Evolutionary conservation across 92 coral and sea anemone genomes (phyloP), one percentile per base, ranked within the genome.

Genomic region (Heliopora coerulea): DNA sequence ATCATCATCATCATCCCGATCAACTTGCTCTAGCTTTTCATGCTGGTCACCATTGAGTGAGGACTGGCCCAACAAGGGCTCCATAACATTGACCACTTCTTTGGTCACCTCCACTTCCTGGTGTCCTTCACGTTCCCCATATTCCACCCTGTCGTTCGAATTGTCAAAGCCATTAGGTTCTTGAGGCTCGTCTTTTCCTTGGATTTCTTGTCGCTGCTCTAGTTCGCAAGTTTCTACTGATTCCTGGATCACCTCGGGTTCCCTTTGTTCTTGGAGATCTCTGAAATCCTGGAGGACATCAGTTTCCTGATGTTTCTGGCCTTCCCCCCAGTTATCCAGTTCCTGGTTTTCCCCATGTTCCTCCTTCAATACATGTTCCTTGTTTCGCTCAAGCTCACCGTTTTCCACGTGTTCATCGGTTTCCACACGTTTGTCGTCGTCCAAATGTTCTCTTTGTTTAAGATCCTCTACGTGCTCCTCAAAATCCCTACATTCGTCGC

Each of bases 291-390:
- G n/a, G n/a, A n/a, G n/a, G n/a, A n/a, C n/a, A n/a, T n/a, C 44
- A 8, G 24, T 50, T 32, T 56, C 18, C 33, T 56, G 30, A 56
- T 56, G 29, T 50, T 70, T 11, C 24, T 54, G 15, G 33, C 30
- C 20, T 8, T 41, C 56, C 37, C n/a, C n/a, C n/a, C n/a, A n/a
- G n/a, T n/a, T n/a, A n/a, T 33, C 23, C 31, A 18, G 49, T 54
- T 58, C 62, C 46, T 42, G 32, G 62, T 52, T 48, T 31, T 29
- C 41, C 26, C 0, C 70, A 34, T 37, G 49, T n/a, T 63, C 77
- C 33, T 70, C 40, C 32, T 23, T 31, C 8, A 29, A 19, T 34
- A 52, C 49, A 54, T 33, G 39, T 31, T 28, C 24, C 30, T 68
- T 60, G 20, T 26, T 50, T 0, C 2, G 58, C 17, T 28, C 31